Evolutionary conservation across 2,113 vertebrate genomes (phyloP).

Genomic region (Thinocorus orbignyianus): DNA sequence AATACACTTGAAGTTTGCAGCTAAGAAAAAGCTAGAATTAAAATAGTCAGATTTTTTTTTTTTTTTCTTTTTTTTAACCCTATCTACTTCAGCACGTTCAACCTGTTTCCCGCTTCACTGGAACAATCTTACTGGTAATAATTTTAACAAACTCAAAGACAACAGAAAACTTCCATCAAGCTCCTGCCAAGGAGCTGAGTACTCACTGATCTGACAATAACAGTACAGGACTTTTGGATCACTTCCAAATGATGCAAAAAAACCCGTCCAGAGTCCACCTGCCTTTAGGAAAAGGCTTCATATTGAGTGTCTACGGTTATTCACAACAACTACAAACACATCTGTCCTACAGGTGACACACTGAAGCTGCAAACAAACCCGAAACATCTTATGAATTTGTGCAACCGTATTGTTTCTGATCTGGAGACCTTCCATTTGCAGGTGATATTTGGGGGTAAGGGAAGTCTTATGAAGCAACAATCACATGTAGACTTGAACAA

Average conservation of each 20-base stretch:
- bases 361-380: neutral
- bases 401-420: neutral
- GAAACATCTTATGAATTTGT: neutral
- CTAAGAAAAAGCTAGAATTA: neutral
- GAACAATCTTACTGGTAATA: neutral
- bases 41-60: neutral
- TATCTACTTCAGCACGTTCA: neutral
- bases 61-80: rapidly evolving
- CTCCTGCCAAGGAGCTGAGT: neutral
- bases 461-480: neutral
- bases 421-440: neutral
- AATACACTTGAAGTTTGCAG: neutral
- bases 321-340: neutral
- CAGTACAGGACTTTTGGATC: neutral
- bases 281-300: neutral
- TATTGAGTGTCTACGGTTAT: rapidly evolving
- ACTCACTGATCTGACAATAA: neutral
- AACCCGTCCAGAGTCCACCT: rapidly evolving
- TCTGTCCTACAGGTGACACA: neutral
- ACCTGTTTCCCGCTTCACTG: neutral
- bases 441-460: neutral
- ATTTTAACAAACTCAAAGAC: neutral
- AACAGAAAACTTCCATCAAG: neutral
- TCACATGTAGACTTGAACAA: neutral
- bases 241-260: neutral